Evolutionary conservation across 1,140 invertebrate genomes (phyloP).

Genomic region (Oncopodura yosiiana): DNA sequence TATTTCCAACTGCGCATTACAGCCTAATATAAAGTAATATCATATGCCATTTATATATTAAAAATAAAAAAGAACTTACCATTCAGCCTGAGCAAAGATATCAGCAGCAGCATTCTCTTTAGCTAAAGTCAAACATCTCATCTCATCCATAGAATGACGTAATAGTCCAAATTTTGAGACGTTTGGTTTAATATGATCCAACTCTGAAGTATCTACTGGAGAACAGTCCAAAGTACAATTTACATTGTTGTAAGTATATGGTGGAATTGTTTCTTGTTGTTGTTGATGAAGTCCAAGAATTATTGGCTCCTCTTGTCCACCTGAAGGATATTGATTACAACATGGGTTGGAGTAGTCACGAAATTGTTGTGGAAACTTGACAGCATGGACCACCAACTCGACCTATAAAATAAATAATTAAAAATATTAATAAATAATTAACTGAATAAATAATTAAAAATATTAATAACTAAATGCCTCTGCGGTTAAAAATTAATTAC

Average conservation of each 20-base stretch:
- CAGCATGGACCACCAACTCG: slow-evolving; percentile 18
- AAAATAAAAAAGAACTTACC: slow-evolving; percentile 12
- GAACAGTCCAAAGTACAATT: slow-evolving; percentile 34
- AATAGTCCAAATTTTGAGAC: slow-evolving; percentile 32
- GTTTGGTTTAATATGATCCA: slow-evolving; percentile 34
- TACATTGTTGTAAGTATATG: slow-evolving; percentile 33
- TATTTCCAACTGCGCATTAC: too few species aligned
- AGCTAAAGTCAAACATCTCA: slow-evolving; percentile 33
- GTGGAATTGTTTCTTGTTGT: slow-evolving; percentile 12
- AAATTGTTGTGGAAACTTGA: slow-evolving; percentile 29
- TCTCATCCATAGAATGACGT: slow-evolving; percentile 35
- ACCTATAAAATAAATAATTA: background rate
- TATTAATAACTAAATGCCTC: too few species aligned
- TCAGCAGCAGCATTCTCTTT: slow-evolving; percentile 34
- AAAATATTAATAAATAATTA: background rate
- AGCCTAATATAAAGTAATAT: too few species aligned
- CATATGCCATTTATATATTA: background rate
- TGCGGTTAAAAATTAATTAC: too few species aligned
- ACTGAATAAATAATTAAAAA: too few species aligned
- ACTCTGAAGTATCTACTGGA: slow-evolving; percentile 27
- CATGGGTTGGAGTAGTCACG: slow-evolving; percentile 32
- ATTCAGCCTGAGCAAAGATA: slow-evolving; percentile 32
- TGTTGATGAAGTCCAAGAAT: slow-evolving; percentile 27
- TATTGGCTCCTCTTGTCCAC: slow-evolving; percentile 15
- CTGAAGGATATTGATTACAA: slow-evolving; percentile 25